Base-by-base conservation (phyloP, 1,140 invertebrate genomes). In the Micrasema minimum region DNA sequence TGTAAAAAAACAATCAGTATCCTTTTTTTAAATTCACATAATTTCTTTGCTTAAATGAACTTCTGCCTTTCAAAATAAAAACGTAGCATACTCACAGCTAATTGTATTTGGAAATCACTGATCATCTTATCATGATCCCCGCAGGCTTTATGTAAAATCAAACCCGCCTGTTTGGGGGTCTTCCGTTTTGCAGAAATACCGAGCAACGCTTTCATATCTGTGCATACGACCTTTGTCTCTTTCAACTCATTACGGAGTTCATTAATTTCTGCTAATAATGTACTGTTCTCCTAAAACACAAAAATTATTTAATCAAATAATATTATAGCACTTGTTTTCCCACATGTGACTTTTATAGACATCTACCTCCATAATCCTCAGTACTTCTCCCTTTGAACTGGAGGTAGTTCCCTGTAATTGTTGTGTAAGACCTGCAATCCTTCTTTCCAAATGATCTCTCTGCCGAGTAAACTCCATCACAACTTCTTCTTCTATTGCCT, bases 381-480 rank as follows among this genome's bases (percentile, higher is more conserved):
- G 76, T 46, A 85, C 78, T 51, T 85, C 80, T 64, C 79, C 82
- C 62, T 83, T 80, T 5, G 77, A 79, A 12, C 78, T 77, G 2
- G 80, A 79, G 0, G 80, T 66, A 0, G 81, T 78, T 57, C 81
- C 82, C 6, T 78, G 70, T 4, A 84, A 76, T 66, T 84, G 80
- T 37, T 75, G 41, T 22, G n/a, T 86, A 10, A 86, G 82, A 0
- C 86, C 87, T 1, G 85, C 86, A 6, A 95, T 84, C 7, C 92
- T 91, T 55, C 86, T 87, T 79, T 95, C 93, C 12, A 93, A 83
- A 77, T 95, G 91, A 72, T 92, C 90, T 18, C 92, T 83, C 79
- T 96, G 93, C 11, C 91, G 85, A 62, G 89, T 86, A 77, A 94
- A 92, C 80, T 95, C 93, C 37, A 89, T 88, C 45, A 92, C 89